Conservation (phyloP, 1,140 invertebrate species). For the Zelostemma sp. region DNA sequence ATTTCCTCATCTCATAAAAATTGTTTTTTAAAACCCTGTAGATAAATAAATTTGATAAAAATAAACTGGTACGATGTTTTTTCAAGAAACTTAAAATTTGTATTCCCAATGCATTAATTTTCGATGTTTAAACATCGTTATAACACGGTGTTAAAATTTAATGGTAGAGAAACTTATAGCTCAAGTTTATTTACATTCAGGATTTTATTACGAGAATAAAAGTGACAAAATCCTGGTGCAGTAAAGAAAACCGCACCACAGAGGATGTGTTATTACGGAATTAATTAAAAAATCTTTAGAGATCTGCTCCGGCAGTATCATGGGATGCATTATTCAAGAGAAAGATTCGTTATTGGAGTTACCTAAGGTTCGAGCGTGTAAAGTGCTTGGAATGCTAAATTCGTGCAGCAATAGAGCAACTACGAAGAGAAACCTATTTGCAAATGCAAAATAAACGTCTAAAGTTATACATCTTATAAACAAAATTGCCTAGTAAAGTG, state of each 20-base stretch:
- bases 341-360: conserved; percentile 8
- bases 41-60: too few species aligned
- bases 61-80: too few species aligned
- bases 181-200: neutral
- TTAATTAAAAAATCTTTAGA: conserved; percentile 46
- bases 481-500: conserved; percentile 1
- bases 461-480: conserved; percentile 11
- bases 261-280: conserved; percentile 44
- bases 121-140: too few species aligned
- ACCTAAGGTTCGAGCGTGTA: conserved; percentile 5
- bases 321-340: conserved; percentile 6
- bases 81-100: too few species aligned
- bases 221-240: neutral
- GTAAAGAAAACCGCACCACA: neutral
- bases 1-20: too few species aligned
- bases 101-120: too few species aligned
- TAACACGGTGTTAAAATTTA: too few species aligned
- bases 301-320: conserved; percentile 2
- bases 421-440: neutral
- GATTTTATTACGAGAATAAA: neutral
- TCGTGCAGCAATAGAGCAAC: neutral
- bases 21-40: too few species aligned
- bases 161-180: too few species aligned
- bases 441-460: conserved; percentile 4
- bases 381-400: conserved; percentile 7